A percentile compares a stretch with the other conserved stretches of the same genome.
Conservation (phyloP, 2,797 vertebrate species). For the Schizopygopsis malacanthus region DNA sequence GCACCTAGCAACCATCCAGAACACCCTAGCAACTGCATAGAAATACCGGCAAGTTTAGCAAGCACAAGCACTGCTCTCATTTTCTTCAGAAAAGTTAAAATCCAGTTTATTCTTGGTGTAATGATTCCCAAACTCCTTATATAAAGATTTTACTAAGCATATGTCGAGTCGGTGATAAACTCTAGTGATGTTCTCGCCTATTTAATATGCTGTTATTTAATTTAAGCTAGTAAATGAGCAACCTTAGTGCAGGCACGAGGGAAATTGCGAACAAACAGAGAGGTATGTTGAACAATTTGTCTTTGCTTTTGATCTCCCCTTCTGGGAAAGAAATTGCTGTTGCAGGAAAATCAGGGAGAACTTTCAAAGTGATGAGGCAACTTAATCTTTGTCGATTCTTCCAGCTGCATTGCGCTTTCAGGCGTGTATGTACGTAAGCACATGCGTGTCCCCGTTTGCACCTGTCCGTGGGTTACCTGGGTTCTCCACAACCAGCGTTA, state of each 20-base stretch:
- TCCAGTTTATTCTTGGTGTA: not conserved
- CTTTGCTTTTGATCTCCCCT: conserved; percentile 40
- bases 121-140: not conserved
- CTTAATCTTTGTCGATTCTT: conserved; percentile 22
- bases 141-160: conserved; percentile 1
- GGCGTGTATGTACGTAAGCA: not conserved
- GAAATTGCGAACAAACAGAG: conserved; percentile 36
- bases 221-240: conserved; percentile 37
- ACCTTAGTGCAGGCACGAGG: conserved; percentile 20
- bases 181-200: conserved; percentile 22
- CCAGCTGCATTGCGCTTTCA: conserved; percentile 25
- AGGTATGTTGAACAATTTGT: conserved; percentile 35
- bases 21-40: conserved; percentile 5
- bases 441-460: conserved; percentile 4
- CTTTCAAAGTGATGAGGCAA: not conserved
- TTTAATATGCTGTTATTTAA: conserved; percentile 46
- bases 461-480: conserved; percentile 4
- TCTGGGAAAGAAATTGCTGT: conserved; percentile 12
- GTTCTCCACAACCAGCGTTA: not conserved
- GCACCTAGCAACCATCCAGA: not conserved
- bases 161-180: not conserved
- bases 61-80: not conserved
- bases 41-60: not conserved
- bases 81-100: not conserved
- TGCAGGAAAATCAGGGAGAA: conserved; percentile 19